Evolutionary conservation across 2,113 vertebrate species (phyloP).

Genomic region (Indri indri): DNA sequence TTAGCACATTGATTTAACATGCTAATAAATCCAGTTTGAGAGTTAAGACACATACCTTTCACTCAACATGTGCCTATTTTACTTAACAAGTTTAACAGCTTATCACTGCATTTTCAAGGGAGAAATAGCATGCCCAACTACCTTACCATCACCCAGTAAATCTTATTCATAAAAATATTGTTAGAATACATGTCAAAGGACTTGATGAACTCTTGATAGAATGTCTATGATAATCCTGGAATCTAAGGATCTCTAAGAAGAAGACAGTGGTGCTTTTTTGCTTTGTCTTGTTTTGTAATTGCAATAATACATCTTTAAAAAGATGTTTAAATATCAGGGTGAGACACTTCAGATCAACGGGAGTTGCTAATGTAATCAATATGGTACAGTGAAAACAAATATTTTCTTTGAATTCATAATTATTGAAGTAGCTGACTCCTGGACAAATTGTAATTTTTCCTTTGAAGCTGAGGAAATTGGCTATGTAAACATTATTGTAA

Average conservation of each 20-base stretch:
- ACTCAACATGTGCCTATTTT: neutral
- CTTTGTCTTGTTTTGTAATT: neutral
- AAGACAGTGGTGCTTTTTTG: neutral
- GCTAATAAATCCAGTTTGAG: neutral
- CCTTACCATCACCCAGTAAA: neutral
- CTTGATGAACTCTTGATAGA: neutral
- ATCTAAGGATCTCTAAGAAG: neutral
- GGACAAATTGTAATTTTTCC: constrained; percentile 73
- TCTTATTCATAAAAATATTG: neutral
- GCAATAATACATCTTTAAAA: neutral
- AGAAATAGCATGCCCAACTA: neutral
- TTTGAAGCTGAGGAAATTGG: constrained; percentile 73
- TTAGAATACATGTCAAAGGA: neutral
- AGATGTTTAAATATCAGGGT: constrained; percentile 70
- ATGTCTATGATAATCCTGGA: neutral
- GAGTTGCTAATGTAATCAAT: constrained; percentile 69
- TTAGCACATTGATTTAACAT: neutral
- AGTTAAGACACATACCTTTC: neutral
- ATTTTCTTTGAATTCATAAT: constrained; percentile 71
- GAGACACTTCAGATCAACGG: constrained; percentile 67
- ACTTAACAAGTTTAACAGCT: neutral
- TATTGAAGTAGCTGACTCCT: constrained; percentile 62
- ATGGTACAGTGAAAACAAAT: constrained; percentile 63
- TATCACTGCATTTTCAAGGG: neutral
- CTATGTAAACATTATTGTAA: constrained; percentile 76